Evolutionary conservation across 2,797 vertebrate species (phyloP).

Genomic region (Arnoldichthys spilopterus): DNA sequence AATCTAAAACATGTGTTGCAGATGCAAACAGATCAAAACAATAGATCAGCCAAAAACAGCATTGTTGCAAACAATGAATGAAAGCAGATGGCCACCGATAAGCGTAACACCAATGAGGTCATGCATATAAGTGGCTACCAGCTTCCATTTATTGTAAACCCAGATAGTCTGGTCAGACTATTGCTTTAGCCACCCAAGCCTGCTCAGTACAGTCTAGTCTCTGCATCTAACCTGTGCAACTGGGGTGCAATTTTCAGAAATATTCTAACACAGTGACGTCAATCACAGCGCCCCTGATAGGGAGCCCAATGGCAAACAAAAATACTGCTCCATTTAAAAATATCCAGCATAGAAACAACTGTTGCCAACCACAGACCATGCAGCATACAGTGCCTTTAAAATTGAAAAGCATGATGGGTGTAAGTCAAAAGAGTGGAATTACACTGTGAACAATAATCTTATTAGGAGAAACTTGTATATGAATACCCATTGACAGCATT

Average conservation of each 20-base stretch:
- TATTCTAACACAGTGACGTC: neutral
- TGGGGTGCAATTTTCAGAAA: conserved; percentile 4
- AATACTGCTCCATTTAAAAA: neutral
- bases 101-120: neutral
- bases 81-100: neutral
- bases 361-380: neutral
- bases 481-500: neutral
- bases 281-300: neutral
- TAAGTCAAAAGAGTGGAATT: neutral
- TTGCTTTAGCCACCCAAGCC: neutral
- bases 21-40: neutral
- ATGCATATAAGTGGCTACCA: neutral
- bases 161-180: neutral
- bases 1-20: neutral
- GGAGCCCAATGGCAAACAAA: neutral
- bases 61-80: neutral
- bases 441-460: neutral
- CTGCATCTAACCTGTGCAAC: neutral
- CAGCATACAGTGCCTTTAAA: neutral
- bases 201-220: neutral
- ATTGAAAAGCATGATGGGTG: neutral
- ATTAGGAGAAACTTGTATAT: neutral
- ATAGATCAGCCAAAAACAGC: neutral
- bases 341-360: conserved; percentile 1
- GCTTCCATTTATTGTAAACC: neutral